These are phyloP conservation scores for Phasianus colchicus DNA, from an alignment of 2,113 vertebrate species.

Conservation along the genomic window DNA sequence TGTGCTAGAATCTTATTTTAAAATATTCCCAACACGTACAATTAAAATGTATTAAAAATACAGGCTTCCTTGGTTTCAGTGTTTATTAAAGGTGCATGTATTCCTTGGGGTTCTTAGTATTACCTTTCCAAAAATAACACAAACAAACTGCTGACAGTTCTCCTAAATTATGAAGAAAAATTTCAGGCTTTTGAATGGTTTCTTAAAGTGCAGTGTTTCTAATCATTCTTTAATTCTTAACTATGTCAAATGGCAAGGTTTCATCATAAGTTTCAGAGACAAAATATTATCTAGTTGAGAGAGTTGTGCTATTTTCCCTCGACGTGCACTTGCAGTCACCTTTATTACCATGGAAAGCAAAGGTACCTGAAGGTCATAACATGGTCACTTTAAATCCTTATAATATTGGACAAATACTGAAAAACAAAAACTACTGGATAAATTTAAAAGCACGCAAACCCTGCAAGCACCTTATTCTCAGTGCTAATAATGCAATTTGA, in stretches of 20 bases:
- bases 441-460: neutral
- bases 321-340: neutral
- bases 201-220: neutral
- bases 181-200: neutral
- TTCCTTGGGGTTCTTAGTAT: neutral
- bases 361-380: neutral
- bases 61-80: neutral
- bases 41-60: neutral
- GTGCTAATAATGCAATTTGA: neutral
- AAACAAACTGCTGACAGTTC: neutral
- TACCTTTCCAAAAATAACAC: neutral
- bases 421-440: neutral
- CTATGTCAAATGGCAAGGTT: neutral
- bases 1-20: neutral
- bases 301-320: neutral
- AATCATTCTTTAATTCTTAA: neutral
- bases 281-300: neutral
- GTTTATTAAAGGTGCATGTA: neutral
- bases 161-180: neutral
- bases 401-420: neutral
- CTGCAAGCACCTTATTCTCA: neutral
- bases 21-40: constrained; percentile 32
- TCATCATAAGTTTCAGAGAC: neutral
- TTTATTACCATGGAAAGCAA: neutral
- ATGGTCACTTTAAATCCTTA: neutral